Conservation (phyloP, 1,140 invertebrate species). For the Euwallacea fornicatus region DNA sequence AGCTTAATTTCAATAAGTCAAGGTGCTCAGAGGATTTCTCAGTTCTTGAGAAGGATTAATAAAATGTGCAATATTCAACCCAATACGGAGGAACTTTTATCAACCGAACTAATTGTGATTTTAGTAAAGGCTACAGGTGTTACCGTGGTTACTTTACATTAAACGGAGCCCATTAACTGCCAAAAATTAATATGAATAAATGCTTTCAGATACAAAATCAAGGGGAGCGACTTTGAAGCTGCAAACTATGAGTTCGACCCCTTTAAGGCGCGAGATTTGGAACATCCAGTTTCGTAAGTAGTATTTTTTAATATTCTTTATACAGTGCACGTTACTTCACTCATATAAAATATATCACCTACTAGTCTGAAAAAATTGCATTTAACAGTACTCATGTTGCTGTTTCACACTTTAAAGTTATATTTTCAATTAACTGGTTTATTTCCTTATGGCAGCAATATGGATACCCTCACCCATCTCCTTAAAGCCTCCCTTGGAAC, state of each 20-base stretch:
- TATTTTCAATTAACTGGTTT: neutral
- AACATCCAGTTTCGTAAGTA: conserved; percentile 79
- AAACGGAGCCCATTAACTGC: conserved; percentile 21
- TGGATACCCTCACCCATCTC: conserved; percentile 82
- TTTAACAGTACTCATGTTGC: neutral
- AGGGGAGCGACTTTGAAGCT: conserved; percentile 57
- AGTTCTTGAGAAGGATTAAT: too few species aligned
- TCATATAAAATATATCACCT: neutral
- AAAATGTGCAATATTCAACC: too few species aligned
- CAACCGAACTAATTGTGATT: too few species aligned
- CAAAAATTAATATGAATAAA: conserved; percentile 3
- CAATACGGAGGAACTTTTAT: too few species aligned
- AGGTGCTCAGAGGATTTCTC: too few species aligned
- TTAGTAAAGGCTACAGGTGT: neutral
- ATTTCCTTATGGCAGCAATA: conserved; percentile 61
- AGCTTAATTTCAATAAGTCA: too few species aligned
- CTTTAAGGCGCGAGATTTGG: conserved; percentile 69
- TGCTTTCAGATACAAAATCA: conserved; percentile 64
- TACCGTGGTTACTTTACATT: conserved; percentile 2
- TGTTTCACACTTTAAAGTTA: too few species aligned
- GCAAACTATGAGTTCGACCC: conserved; percentile 67
- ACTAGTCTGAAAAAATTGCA: neutral
- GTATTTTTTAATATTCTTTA: conserved; percentile 43
- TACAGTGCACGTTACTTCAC: neutral
- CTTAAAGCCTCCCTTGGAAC: conserved; percentile 88